Percentiles rank a stretch among this genome's conserved stretches.
These are phyloP conservation scores for Eilema caniola DNA, from an alignment of 2,888 invertebrate species.

Conservation along the genomic window DNA sequence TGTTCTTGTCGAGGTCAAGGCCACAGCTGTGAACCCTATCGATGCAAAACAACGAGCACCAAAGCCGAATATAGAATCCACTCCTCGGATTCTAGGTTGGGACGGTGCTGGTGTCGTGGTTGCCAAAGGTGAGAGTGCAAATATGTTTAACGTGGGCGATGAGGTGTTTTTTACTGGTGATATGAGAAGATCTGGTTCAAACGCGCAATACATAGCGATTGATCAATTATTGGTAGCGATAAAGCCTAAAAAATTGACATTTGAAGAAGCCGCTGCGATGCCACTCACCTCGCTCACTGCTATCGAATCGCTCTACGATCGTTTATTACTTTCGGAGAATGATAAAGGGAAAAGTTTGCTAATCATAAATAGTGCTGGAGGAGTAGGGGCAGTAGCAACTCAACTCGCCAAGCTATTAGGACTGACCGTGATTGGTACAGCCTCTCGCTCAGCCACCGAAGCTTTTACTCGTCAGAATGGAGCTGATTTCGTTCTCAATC, in stretches of 20 bases:
- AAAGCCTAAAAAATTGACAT: slow-evolving; percentile 74
- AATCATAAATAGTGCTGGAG: slow-evolving; percentile 79
- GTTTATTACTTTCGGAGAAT: slow-evolving; percentile 69
- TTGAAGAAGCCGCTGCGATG: slow-evolving; percentile 81
- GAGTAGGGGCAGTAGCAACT: slow-evolving; percentile 77
- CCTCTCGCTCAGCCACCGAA: slow-evolving; percentile 70
- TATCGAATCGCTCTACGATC: slow-evolving; percentile 72
- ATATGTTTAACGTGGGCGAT: slow-evolving; percentile 70
- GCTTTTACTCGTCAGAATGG: slow-evolving; percentile 68
- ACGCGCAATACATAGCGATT: slow-evolving; percentile 75
- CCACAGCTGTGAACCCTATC: slow-evolving; percentile 76
- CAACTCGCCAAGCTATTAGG: slow-evolving; percentile 75
- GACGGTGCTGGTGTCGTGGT: slow-evolving; percentile 78
- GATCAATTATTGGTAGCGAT: slow-evolving; percentile 69
- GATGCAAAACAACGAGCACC: slow-evolving; percentile 77
- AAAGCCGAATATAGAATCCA: slow-evolving; percentile 64
- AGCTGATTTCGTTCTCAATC: slow-evolving; percentile 73
- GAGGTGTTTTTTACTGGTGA: slow-evolving; percentile 78
- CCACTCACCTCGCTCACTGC: slow-evolving; percentile 76
- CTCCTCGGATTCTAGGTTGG: slow-evolving; percentile 74
- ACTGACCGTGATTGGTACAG: slow-evolving; percentile 77
- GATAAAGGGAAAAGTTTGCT: slow-evolving; percentile 74
- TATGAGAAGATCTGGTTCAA: slow-evolving; percentile 69
- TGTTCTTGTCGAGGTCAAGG: slow-evolving; percentile 76
- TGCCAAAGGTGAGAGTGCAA: slow-evolving; percentile 65